Evolutionary conservation across 2,797 vertebrate genomes (phyloP), one percentile per base, ranked within the genome.

Genomic region (Coregonus ussuriensis): DNA sequence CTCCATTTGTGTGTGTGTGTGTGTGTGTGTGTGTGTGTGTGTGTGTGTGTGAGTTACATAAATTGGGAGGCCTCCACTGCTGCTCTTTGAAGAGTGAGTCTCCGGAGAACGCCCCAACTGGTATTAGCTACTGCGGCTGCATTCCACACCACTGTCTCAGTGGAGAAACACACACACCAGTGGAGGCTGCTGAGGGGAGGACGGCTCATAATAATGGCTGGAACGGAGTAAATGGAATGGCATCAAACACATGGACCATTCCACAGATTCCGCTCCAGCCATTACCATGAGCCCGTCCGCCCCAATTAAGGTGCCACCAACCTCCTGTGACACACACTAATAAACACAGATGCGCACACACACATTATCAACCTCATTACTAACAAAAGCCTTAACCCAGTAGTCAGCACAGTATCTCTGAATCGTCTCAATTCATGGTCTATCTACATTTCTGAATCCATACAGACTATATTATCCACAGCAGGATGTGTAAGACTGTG

Each of bases 321-420:
- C 41, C 9, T 47, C 9, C 41, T 47, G 41, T 47, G 9, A 21
- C 78, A 83, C 76, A 84, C 77, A 75, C 75, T 70, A 76, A 81
- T 74, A 78, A 41, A 79, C 76, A 71, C 66, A 25, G 11, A 75
- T 25, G 25, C 31, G 68, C 75, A 65, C 71, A 81, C 74, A 25
- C 84, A 63, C 21, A 56, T 47, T 3, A 47, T 47, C 9, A 9
- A 47, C 7, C 41, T 47, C 5, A 63, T 18, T 59, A 59, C 56
- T 59, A 59, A 59, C 56, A 21, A n/a, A n/a, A 21, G n/a, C 6
- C 18, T 29, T 31, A 35, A 16, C 66, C 33, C 66, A 37, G 41
- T 47, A 47, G 9, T 47, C 41, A 47, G 41, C 41, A 47, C 41
- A 47, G 41, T 47, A 47, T 47, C 41, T 47, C 41, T 11, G 41